Base-by-base conservation (phyloP, 1,140 invertebrate genomes). In the Diorhabda elongata region DNA sequence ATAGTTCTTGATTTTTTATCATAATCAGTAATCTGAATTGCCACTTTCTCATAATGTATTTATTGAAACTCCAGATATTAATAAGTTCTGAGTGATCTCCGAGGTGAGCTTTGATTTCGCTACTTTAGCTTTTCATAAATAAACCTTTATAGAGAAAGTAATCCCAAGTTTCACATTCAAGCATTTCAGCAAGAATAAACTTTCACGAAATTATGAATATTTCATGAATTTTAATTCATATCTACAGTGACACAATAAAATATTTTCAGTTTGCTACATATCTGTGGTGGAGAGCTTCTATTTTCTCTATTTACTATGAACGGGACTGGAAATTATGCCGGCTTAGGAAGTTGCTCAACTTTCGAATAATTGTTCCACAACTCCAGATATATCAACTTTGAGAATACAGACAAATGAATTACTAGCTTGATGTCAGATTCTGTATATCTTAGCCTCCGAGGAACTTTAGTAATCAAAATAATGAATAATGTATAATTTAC, bases 271-370 rank as follows among this genome's bases (percentile, higher is more conserved):
- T 47, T 44, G 61, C 43, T 42, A 44, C 61, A 62, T 44, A 44
- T 62, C 44, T 62, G 61, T 44, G 61, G 44, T 42, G 42, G 44
- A 26, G 26, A 26, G 8, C 61, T 62, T 62, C 44, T 62, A 43
- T 62, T 62, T 44, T 47, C 61, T 62, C 44, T 42, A 62, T 44
- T 11, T 62, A 44, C 61, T 62, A 62, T n/a, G 61, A 62, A 62
- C 47, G 61, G 11, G 42, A n/a, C 42, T 62, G 61, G 44, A 52
- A 52, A 52, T 52, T 52, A 52, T 52, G 47, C 47, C 47, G n/a
- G 47, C 47, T 52, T 52, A 52, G 47, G n/a, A 52, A 52, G 47
- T 52, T 52, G 47, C 6, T n/a, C n/a, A 52, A 62, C 44, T 62
- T 62, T 11, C n/a, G 43, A 44, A 44, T 62, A 62, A 62, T 62